Base-by-base conservation (phyloP, 2,888 invertebrate genomes). In the Eudasyphora cyanicolor region DNA sequence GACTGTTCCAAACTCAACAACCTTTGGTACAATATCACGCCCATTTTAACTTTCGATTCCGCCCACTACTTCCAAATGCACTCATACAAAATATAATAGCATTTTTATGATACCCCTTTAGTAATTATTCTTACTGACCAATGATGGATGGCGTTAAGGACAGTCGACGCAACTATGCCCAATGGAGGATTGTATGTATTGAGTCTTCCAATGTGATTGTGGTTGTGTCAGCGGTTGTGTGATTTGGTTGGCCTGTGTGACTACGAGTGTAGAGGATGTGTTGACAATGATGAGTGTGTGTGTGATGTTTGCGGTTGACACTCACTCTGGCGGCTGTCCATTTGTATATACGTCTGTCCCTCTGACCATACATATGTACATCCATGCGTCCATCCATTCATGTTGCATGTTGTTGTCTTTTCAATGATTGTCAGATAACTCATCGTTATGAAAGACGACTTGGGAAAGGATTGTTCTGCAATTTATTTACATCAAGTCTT, bases 251-350 rank as follows among this genome's bases (percentile, higher is more conserved):
- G 38, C 5, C 5, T 8, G 38, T 8, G 6, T 12, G 10, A 8
- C 12, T 3, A 3, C 49, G 19, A 38, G n/a, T 45, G 45, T n/a
- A n/a, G 2, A 45, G 14, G 45, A 45, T 45, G 27, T 60, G 27
- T 60, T 51, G 75, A 70, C 57, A 75, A 75, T 79, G 79, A 79
- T 57, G 49, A 62, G 71, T 73, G 64, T 24, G n/a, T 5, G 35
- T 14, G 27, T n/a, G 45, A 45, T 71, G 29, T 32, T 60, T 60
- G 60, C n/a, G 29, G 60, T 29, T n/a, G 32, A n/a, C 6, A 27
- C 12, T 24, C 24, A 27, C 27, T 57, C 27, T 57, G 57, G 1
- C 27, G 27, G 5, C n/a, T n/a, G 45, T 6, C n/a, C 57, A 24
- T 27, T 14, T 54, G 54, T 6, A n/a, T 45, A 45, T 45, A n/a